Percentiles rank a stretch among this genome's conserved stretches.
These are phyloP conservation scores for Vulpes lagopus DNA, from an alignment of 2,113 vertebrate genomes.

Conservation along the genomic window DNA sequence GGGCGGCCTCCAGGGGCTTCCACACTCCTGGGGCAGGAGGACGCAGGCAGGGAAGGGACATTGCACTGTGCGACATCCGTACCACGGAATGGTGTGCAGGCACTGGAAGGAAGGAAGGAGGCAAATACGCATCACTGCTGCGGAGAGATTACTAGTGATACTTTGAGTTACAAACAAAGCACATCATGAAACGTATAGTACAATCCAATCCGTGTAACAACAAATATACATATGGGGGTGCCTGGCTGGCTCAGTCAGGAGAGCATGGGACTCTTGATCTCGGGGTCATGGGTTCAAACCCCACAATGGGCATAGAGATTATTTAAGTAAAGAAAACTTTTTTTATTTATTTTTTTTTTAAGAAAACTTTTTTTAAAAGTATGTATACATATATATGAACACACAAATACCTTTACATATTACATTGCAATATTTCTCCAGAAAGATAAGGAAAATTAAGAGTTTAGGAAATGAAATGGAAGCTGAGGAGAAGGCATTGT, in stretches of 20 bases:
- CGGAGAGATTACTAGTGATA: background rate
- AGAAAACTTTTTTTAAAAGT: background rate
- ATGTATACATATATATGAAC: background rate
- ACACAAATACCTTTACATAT: background rate
- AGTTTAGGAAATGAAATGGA: background rate
- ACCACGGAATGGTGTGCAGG: too few relatives aligned
- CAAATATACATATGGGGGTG: background rate
- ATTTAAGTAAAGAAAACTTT: background rate
- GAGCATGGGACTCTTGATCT: background rate
- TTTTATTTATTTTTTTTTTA: too few relatives aligned
- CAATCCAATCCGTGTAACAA: background rate
- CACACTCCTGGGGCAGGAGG: background rate
- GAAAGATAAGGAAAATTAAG: background rate
- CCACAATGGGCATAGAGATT: background rate
- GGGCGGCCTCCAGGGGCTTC: background rate
- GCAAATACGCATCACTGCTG: background rate
- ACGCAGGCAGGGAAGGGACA: rapidly evolving
- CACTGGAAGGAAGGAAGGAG: background rate
- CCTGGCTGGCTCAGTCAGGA: background rate
- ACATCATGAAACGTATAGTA: background rate
- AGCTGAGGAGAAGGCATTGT: background rate
- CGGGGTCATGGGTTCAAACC: background rate
- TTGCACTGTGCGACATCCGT: background rate
- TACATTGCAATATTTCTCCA: background rate
- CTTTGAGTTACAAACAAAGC: background rate